Base-by-base conservation (phyloP, 1,140 invertebrate genomes). In the Leptinotarsa lineolata region DNA sequence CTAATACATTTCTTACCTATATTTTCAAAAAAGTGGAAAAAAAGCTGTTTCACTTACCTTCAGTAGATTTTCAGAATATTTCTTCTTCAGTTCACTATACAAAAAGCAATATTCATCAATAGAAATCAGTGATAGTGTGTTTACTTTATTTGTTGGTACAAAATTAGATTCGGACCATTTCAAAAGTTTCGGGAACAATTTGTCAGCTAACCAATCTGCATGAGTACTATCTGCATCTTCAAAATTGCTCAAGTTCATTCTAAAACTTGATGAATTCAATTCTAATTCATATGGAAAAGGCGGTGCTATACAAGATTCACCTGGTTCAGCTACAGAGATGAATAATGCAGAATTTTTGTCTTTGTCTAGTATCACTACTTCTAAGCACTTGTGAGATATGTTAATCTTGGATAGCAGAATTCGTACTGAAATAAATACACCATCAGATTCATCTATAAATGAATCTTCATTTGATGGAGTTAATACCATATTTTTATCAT, bases 21-120 rank as follows among this genome's bases (percentile, higher is more conserved):
- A 39, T 39, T 11, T 39, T 39, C 30, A 11, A 39, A 39, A 11
- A 11, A 0, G 30, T 39, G 30, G 30, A 39, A 39, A 39, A 30
- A 39, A 39, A 39, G 30, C 30, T 39, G 30, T 39, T 39, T 39
- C 8, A 2, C 59, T 72, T 83, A 91, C 92, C 86, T 91, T 83
- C 20, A 93, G 88, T 79, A 97, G 87, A 45, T 91, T 84, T 74
- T 86, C 84, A 3, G 91, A 92, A 88, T 97, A 95, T 83, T 93
- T 95, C 2, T 86, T 77, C 84, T 97, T 97, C 13, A 97, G 83
- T 21, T 88, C 73, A 78, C 91, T 90, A 84, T 97, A 97, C 30
- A 92, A 85, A 46, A 82, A 74, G 80, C 88, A 90, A 84, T 97
- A 97, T 71, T 89, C 86, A 68, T 93, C 91, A 44, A 89, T 79